A percentile compares a stretch with the other conserved stretches of the same genome.
These are phyloP conservation scores for Chloroceryle aenea DNA, from an alignment of 2,113 vertebrate species.

Conservation along the genomic window DNA sequence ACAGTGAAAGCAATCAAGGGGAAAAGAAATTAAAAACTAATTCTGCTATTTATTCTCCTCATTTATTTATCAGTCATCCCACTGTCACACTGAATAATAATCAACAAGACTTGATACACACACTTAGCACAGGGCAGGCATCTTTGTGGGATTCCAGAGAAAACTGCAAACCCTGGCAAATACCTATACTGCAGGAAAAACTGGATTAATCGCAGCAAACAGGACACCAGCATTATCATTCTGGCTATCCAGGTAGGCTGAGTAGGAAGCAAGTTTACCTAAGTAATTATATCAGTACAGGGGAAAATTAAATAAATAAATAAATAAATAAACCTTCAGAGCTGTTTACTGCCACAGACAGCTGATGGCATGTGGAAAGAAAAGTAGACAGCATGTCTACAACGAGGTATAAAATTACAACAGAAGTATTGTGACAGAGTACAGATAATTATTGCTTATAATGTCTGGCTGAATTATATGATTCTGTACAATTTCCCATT, in stretches of 20 bases:
- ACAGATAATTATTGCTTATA: constrained; percentile 27
- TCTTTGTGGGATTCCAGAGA: constrained; percentile 11
- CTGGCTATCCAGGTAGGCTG: neutral
- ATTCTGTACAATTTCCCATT: constrained; percentile 3
- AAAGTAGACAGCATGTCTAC: constrained; percentile 9
- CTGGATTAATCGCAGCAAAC: constrained; percentile 50
- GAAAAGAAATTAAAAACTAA: constrained; percentile 81
- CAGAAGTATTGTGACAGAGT: constrained; percentile 4
- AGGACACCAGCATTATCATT: neutral
- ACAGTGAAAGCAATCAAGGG: constrained; percentile 75
- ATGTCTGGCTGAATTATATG: neutral
- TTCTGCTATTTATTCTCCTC: constrained; percentile 77
- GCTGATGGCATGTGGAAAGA: neutral
- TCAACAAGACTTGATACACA: constrained; percentile 65
- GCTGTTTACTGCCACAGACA: neutral
- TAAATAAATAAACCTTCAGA: neutral
- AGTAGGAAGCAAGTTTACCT: constrained; percentile 2
- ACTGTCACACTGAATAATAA: constrained; percentile 75
- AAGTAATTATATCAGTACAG: neutral
- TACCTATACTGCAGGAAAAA: neutral
- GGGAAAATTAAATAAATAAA: no score
- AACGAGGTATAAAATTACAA: constrained; percentile 23
- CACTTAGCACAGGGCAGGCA: constrained; percentile 24
- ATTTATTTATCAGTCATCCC: constrained; percentile 78
- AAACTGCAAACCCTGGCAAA: constrained; percentile 35